Conservation (phyloP, 2,797 vertebrate species). For the Xyrichtys novacula region DNA sequence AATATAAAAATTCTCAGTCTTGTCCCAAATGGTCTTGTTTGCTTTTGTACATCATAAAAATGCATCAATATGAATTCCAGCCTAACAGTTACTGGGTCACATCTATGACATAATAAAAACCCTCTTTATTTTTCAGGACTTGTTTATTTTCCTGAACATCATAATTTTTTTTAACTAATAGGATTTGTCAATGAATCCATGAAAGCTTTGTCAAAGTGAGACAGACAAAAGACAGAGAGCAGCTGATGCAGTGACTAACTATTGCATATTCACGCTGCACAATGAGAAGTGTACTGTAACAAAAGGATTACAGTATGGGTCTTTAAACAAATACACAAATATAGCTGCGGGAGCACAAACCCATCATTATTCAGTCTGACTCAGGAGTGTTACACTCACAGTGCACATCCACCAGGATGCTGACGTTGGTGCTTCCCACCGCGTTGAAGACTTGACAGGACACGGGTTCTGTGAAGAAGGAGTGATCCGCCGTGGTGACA, state of each 20-base stretch:
- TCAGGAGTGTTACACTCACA: constrained; percentile 85
- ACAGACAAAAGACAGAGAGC: background rate
- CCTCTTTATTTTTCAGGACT: too few species aligned
- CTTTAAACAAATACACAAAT: constrained; percentile 15
- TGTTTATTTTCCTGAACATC: too few species aligned
- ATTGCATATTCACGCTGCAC: background rate
- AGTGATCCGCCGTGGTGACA: constrained; percentile 93
- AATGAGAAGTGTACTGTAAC: background rate
- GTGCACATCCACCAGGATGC: constrained; percentile 96
- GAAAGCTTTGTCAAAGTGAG: background rate
- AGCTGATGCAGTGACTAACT: background rate
- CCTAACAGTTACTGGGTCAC: too few species aligned
- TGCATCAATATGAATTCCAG: too few species aligned
- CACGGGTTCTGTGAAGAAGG: constrained; percentile 97
- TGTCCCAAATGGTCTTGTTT: too few species aligned
- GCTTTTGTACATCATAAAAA: too few species aligned
- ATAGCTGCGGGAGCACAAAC: background rate
- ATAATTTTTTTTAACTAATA: too few species aligned
- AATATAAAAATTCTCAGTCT: too few species aligned
- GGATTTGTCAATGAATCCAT: background rate
- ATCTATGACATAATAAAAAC: too few species aligned
- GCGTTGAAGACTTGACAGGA: constrained; percentile 96
- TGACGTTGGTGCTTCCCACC: constrained; percentile 96
- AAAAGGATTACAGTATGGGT: constrained; percentile 3
- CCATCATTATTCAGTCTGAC: constrained; percentile 1